Conservation (phyloP, 2,797 vertebrate genomes). For the Crenuchus spilurus region DNA sequence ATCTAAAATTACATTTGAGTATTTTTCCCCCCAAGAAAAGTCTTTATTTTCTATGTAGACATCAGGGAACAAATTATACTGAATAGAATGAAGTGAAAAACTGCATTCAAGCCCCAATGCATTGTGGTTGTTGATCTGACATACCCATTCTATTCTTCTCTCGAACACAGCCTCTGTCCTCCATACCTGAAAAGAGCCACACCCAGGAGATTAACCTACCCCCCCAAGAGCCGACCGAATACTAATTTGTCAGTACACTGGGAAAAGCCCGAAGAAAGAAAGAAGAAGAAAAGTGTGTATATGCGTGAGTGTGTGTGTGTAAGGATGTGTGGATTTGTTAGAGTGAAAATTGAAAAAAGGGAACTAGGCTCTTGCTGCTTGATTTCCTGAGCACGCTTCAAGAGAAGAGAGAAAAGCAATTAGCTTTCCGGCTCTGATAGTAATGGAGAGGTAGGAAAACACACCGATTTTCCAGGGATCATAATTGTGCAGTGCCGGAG, state of each 20-base stretch:
- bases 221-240: background rate
- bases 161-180: too few species aligned
- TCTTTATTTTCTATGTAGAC: too few species aligned
- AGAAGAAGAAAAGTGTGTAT: too few species aligned
- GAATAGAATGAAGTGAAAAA: too few species aligned
- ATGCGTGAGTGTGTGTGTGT: background rate
- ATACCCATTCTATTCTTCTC: too few species aligned
- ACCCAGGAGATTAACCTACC: background rate
- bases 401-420: slow-evolving; percentile 68
- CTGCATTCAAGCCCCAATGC: too few species aligned
- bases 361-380: slow-evolving; percentile 52
- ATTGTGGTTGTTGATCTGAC: too few species aligned
- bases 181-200: background rate
- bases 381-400: slow-evolving; percentile 61
- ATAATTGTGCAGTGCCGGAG: slow-evolving; percentile 51
- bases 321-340: slow-evolving; percentile 65
- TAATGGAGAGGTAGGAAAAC: slow-evolving; percentile 62
- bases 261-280: slow-evolving; percentile 49
- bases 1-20: too few species aligned
- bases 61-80: too few species aligned
- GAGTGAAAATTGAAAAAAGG: slow-evolving; percentile 71
- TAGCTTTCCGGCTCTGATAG: slow-evolving; percentile 69
- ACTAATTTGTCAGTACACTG: slow-evolving; percentile 73
- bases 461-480: slow-evolving; percentile 54
- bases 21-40: too few species aligned